Percentiles rank a stretch among this genome's conserved stretches.
phyloP scores from a whole-genome alignment of 2,113 vertebrate species.

The Emydura subglobosa region DNA sequence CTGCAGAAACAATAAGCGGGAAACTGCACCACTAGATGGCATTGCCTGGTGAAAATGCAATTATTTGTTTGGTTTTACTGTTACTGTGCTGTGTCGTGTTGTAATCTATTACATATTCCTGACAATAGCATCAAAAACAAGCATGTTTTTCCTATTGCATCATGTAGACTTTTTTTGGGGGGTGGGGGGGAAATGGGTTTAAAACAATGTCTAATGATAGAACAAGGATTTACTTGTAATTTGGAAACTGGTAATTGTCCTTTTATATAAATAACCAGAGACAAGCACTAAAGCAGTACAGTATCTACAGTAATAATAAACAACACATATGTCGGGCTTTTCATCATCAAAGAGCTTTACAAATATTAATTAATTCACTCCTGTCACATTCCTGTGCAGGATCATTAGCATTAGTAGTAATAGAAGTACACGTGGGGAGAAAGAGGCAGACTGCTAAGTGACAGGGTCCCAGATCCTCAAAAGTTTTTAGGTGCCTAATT shows the following conservation, averaged over 20 bases:
- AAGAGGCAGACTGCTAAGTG: not conserved
- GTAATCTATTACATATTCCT: fast-evolving
- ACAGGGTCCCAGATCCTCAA: not conserved
- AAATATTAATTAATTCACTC: not conserved
- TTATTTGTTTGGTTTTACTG: fast-evolving
- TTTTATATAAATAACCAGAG: not conserved
- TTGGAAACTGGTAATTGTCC: not conserved
- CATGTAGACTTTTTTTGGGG: fast-evolving
- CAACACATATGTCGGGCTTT: not conserved
- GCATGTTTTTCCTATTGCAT: fast-evolving
- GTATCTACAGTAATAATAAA: not conserved
- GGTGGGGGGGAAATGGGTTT: not conserved
- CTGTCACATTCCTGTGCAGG: not conserved
- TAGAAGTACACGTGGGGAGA: not conserved
- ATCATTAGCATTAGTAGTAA: not conserved
- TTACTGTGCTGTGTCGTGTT: fast-evolving
- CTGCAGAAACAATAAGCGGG: fast-evolving
- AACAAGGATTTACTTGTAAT: not conserved
- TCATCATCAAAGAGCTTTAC: not conserved
- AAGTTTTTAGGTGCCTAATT: not conserved
- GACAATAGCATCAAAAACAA: fast-evolving
- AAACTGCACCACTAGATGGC: constrained; percentile 46
- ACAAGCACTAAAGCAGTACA: not conserved
- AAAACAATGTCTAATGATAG: fast-evolving
- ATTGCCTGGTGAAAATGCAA: constrained; percentile 30